These are phyloP conservation scores for Hippocampus barbouri DNA, from an alignment of 2,113 vertebrate species.

Conservation along the genomic window DNA sequence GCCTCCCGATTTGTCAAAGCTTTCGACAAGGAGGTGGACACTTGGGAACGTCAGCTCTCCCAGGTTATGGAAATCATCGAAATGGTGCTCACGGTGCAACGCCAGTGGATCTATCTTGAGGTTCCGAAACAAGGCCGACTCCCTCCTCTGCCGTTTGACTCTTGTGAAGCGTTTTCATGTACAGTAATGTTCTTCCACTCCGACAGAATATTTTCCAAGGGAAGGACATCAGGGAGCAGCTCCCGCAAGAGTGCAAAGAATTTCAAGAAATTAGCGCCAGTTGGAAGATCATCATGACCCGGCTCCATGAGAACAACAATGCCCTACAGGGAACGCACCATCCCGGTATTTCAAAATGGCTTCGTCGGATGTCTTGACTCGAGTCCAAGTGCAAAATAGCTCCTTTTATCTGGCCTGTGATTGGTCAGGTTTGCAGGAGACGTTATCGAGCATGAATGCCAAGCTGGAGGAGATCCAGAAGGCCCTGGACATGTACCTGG, in stretches of 20 bases:
- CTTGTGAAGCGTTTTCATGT: background rate
- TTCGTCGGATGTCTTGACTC: background rate
- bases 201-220: constrained; percentile 85
- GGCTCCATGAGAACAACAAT: constrained; percentile 72
- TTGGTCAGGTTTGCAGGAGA: constrained; percentile 75
- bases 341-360: constrained; percentile 66
- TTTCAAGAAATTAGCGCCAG: constrained; percentile 77
- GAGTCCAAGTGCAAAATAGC: background rate
- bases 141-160: background rate
- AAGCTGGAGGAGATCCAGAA: constrained; percentile 84
- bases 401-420: background rate
- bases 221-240: constrained; percentile 84
- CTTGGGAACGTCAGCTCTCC: constrained; percentile 82
- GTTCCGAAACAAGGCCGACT: constrained; percentile 50
- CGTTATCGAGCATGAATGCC: constrained; percentile 73
- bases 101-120: constrained; percentile 89
- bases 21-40: constrained; percentile 82
- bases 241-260: constrained; percentile 76
- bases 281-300: constrained; percentile 81
- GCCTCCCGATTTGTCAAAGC: constrained; percentile 81
- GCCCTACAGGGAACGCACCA: constrained; percentile 80
- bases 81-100: constrained; percentile 79
- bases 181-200: background rate
- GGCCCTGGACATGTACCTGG: constrained; percentile 84
- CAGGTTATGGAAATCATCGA: constrained; percentile 82